These are phyloP conservation scores for Lathamus discolor DNA, from an alignment of 2,113 vertebrate genomes.

Conservation along the genomic window DNA sequence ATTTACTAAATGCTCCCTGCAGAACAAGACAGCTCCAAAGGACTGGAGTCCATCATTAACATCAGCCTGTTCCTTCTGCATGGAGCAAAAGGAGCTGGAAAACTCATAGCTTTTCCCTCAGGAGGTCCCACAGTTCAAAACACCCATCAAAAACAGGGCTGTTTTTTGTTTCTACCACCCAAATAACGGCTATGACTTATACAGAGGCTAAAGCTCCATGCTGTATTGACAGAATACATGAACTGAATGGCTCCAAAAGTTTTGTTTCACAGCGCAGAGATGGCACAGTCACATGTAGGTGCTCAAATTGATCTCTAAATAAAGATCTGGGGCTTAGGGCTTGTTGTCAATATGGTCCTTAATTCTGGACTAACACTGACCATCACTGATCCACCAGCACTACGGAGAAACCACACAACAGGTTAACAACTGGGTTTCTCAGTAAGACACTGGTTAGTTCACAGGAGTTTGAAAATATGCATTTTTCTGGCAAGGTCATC, in stretches of 20 bases:
- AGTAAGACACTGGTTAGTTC: not conserved
- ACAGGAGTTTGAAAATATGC: not conserved
- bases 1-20: not conserved
- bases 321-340: not conserved
- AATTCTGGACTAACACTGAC: not conserved
- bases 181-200: not conserved
- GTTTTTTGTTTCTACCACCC: not conserved
- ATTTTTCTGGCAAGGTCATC: not conserved
- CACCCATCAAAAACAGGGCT: not conserved
- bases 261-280: not conserved
- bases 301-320: not conserved
- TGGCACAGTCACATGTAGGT: not conserved
- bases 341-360: not conserved
- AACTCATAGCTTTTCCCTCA: not conserved
- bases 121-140: not conserved
- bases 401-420: accelerated
- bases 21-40: not conserved
- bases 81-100: not conserved
- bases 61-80: not conserved
- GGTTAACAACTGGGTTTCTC: not conserved
- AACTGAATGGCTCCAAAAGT: not conserved
- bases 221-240: accelerated
- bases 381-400: not conserved
- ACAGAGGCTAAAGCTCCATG: accelerated
- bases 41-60: not conserved